Conservation (phyloP, 2,797 vertebrate species). For the Myripristis murdjan region DNA sequence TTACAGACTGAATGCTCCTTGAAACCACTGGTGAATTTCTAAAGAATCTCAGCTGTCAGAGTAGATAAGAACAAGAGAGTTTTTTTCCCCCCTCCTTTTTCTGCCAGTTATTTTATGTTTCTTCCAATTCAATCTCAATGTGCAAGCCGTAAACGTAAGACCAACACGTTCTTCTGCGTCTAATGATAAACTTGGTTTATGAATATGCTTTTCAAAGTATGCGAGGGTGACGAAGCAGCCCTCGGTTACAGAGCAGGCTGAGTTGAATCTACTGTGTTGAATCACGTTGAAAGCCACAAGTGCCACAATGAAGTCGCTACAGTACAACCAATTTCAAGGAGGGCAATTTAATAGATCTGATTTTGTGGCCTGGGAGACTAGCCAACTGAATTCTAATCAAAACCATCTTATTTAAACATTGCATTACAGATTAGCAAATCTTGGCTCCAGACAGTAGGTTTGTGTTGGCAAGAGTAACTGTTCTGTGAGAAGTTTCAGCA, state of each 20-base stretch:
- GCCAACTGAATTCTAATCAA: constrained; percentile 30
- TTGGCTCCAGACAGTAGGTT: neutral
- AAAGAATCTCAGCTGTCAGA: neutral
- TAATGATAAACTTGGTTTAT: constrained; percentile 9
- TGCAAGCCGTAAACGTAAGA: neutral
- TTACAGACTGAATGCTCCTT: constrained; percentile 11
- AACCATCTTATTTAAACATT: constrained; percentile 23
- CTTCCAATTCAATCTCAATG: constrained; percentile 10
- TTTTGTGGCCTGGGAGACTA: constrained; percentile 1
- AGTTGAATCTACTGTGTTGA: neutral
- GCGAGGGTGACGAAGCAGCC: neutral
- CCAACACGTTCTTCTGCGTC: constrained; percentile 8
- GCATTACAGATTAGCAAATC: constrained; percentile 12
- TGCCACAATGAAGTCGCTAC: constrained; percentile 35
- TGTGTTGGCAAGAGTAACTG: neutral
- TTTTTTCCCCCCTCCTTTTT: constrained; percentile 11
- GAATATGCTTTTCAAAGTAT: neutral
- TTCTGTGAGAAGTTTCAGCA: neutral
- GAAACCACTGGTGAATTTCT: constrained; percentile 13
- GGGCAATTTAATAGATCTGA: constrained; percentile 19
- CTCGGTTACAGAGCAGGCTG: constrained; percentile 1
- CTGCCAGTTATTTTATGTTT: neutral
- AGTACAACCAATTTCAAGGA: constrained; percentile 5
- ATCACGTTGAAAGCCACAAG: constrained; percentile 19
- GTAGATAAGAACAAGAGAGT: neutral